Conservation (phyloP, 2,113 vertebrate genomes). For the Mirounga angustirostris region DNA sequence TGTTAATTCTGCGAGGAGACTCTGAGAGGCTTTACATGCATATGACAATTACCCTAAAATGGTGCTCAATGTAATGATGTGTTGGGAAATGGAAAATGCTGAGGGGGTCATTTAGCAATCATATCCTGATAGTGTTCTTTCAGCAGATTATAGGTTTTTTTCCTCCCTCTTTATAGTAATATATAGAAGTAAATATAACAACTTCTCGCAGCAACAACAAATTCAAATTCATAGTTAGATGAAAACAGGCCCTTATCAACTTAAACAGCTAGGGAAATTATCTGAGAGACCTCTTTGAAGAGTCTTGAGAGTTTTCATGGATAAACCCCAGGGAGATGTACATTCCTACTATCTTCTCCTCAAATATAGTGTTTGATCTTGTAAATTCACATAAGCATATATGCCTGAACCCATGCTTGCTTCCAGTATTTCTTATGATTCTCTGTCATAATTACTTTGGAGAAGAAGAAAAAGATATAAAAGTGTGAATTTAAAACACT, state of each 20-base stretch:
- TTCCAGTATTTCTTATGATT: neutral
- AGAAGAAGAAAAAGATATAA: neutral
- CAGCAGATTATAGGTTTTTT: conserved; percentile 63
- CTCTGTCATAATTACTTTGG: neutral
- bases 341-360: neutral
- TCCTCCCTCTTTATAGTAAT: conserved; percentile 41
- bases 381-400: neutral
- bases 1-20: conserved; percentile 58
- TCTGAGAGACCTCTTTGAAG: neutral
- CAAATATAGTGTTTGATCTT: neutral
- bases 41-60: conserved; percentile 81
- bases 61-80: conserved; percentile 74
- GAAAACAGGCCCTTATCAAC: conserved; percentile 14
- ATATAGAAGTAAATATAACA: conserved; percentile 54
- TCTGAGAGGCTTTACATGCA: conserved; percentile 51
- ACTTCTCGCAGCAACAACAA: conserved; percentile 62
- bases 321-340: neutral
- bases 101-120: conserved; percentile 72
- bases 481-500: neutral
- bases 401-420: neutral
- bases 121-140: conserved; percentile 73
- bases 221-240: conserved; percentile 48
- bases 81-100: conserved; percentile 77
- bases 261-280: conserved; percentile 35
- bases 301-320: neutral